Base-by-base conservation (phyloP, 2,113 vertebrate species). In the Paedocypris sp. region DNA sequence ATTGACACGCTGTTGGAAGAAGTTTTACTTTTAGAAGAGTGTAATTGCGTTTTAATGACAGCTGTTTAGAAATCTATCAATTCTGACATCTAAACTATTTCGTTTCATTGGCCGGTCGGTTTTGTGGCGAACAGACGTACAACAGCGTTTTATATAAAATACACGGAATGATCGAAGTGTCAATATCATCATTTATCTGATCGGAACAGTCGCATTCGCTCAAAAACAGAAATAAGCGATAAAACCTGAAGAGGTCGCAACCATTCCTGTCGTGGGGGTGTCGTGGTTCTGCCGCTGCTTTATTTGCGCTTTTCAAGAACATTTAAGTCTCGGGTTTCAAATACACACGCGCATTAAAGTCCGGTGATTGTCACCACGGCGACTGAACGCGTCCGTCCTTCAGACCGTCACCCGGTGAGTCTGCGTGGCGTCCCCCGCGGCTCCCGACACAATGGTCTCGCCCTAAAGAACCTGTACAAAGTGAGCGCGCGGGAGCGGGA, bases 391-490 rank as follows among this genome's bases (percentile, higher is more conserved):
- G 5, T 6, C 3, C n/a, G 38, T 15, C 4, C 53, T 51, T n/a
- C n/a, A n/a, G n/a, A n/a, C n/a, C n/a, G n/a, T n/a, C n/a, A n/a
- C n/a, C n/a, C n/a, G n/a, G n/a, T n/a, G n/a, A n/a, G n/a, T n/a
- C n/a, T n/a, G n/a, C n/a, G n/a, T n/a, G n/a, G n/a, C n/a, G n/a
- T n/a, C n/a, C 67, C 75, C 75, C 77, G 59, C 26, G 35, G 35
- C 38, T 6, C 29, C 2, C 6, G 23, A 4, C 28, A 20, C 23
- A 61, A 50, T 87, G 80, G 82, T 5, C 71, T 66, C 61, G 68
- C 20, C 83, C 32, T 48, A 56, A 74, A 77, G 76, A 81, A 82
- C 81, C 80, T 82, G 82, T 77, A 77, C 72, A 75, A 75, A 74
- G 75, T 77, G 68, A 57, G 45, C 5, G n/a, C n/a, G n/a, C n/a